These are phyloP conservation scores for Agrotis clavis DNA, from an alignment of 2,888 invertebrate species.

Conservation along the genomic window DNA sequence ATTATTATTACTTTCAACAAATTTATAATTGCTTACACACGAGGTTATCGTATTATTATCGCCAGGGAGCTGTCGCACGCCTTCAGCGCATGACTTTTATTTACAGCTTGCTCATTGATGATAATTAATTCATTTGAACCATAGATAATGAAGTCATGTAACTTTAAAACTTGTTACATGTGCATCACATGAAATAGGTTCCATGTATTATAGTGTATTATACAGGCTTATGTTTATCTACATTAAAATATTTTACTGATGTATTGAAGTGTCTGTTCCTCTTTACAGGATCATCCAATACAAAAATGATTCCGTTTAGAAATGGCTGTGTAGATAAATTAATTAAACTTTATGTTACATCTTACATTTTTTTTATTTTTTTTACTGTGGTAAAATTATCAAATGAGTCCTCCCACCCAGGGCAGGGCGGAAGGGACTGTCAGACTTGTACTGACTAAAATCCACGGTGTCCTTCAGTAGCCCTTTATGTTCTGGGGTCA, in stretches of 20 bases:
- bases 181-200: constrained; percentile 43
- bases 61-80: constrained; percentile 45
- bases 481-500: too few species aligned
- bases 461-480: too few species aligned
- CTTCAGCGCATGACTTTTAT: constrained; percentile 56
- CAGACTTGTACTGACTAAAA: too few species aligned
- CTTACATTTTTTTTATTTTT: too few species aligned
- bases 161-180: constrained; percentile 49
- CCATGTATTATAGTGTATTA: constrained; percentile 12
- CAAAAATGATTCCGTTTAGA: too few species aligned
- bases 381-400: too few species aligned
- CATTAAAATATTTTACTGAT: neutral
- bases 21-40: constrained; percentile 31
- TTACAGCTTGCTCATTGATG: constrained; percentile 50
- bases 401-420: too few species aligned
- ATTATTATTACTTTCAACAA: constrained; percentile 47
- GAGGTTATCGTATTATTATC: constrained; percentile 61
- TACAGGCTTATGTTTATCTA: neutral
- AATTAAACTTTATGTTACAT: too few species aligned
- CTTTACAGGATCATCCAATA: too few species aligned
- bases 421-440: too few species aligned
- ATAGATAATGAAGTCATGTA: constrained; percentile 49
- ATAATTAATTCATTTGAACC: constrained; percentile 56
- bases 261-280: neutral
- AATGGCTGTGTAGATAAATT: too few species aligned